These are phyloP conservation scores for human DNA, from an alignment of 2,113 vertebrate genomes.

Conservation along the genomic window GRCh38 chr14:55924001-55924500, in stretches of 20 bases:
- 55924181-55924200: background rate
- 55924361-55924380: conserved; percentile 30
- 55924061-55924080: background rate
- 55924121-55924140: conserved; percentile 9
- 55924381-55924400: background rate
- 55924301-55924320: conserved; percentile 36
- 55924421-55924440: background rate
- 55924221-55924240: background rate
- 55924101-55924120: background rate
- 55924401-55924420: conserved; percentile 17
- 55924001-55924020: background rate
- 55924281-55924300: background rate
- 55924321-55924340: conserved; percentile 30
- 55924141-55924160: background rate
- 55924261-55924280: background rate
- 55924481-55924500: background rate
- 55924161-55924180: background rate
- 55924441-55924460: background rate
- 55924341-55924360: background rate
- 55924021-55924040: background rate
- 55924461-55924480: background rate
- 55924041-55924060: background rate
- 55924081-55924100: background rate
- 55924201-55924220: background rate
- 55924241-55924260: background rate